These are phyloP conservation scores for Archips xylosteana DNA, from an alignment of 2,888 invertebrate species.

Conservation along the genomic window DNA sequence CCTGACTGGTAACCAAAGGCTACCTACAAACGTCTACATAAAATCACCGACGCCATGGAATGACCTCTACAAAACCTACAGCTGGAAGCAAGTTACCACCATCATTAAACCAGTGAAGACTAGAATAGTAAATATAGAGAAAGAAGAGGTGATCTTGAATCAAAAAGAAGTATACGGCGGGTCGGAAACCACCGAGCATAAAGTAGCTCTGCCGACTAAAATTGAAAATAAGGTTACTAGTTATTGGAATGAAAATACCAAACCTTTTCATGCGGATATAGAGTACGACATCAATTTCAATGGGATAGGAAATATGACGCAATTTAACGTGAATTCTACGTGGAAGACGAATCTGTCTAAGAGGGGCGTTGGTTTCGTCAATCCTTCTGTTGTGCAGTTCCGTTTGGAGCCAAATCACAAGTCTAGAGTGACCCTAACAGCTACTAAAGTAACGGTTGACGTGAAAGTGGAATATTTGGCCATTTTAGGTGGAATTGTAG, in stretches of 20 bases:
- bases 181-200: not conserved
- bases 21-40: conserved; percentile 1
- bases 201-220: not conserved
- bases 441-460: not conserved
- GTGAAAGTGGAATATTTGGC: not conserved
- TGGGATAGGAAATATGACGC: not conserved
- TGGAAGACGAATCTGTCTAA: not conserved
- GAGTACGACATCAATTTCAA: not conserved
- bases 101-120: conserved; percentile 5
- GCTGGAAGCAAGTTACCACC: conserved; percentile 1
- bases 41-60: conserved; percentile 19
- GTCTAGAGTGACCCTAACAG: not conserved
- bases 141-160: not conserved
- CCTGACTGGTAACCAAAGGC: not conserved
- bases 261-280: not conserved
- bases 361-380: not conserved
- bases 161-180: not conserved
- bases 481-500: conserved; percentile 8
- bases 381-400: not conserved
- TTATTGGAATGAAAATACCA: not conserved
- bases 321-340: conserved; percentile 3
- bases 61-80: conserved; percentile 11
- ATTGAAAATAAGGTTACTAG: not conserved
- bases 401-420: not conserved
- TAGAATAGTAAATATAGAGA: not conserved